Conservation (phyloP, 2,113 vertebrate species). For the Emberiza fucata region DNA sequence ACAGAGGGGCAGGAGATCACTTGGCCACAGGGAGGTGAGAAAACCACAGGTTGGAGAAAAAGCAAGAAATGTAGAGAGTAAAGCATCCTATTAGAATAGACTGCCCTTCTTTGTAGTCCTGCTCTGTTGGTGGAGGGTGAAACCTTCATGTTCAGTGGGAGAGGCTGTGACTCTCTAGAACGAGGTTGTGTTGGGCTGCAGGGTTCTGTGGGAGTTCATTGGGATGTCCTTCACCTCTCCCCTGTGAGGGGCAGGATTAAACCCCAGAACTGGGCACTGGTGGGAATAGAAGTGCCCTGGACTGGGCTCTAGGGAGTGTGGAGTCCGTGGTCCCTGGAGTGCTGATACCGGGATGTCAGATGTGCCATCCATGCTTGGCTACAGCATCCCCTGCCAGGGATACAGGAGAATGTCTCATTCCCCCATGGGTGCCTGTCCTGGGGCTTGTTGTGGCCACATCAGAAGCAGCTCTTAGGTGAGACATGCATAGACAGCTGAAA, state of each 20-base stretch:
- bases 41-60: neutral
- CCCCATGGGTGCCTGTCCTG: rapidly evolving
- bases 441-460: neutral
- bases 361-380: neutral
- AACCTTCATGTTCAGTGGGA: neutral
- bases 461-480: neutral
- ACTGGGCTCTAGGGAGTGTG: neutral
- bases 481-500: neutral
- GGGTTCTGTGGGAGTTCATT: neutral
- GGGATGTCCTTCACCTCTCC: neutral
- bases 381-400: neutral
- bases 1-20: rapidly evolving
- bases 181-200: neutral
- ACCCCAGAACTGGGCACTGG: neutral
- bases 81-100: neutral
- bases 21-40: neutral
- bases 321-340: rapidly evolving
- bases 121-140: neutral
- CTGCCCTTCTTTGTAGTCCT: neutral
- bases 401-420: neutral
- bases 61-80: neutral
- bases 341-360: neutral
- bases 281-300: neutral
- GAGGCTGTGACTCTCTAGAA: neutral
- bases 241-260: neutral